Evolutionary conservation across 2,797 vertebrate species (phyloP).

Genomic region (Meriones psammophilus): DNA sequence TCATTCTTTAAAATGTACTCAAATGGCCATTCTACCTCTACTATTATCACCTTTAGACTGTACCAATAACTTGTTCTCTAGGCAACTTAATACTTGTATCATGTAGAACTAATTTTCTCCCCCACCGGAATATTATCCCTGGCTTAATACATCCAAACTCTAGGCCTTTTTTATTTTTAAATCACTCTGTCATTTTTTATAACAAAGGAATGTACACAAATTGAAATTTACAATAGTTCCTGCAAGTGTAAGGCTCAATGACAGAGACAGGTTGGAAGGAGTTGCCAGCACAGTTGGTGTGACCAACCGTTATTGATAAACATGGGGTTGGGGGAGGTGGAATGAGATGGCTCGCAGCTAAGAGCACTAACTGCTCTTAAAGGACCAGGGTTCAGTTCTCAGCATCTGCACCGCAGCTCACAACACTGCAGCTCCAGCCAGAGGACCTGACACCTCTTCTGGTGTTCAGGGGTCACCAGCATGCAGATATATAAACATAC

Average conservation of each 20-base stretch:
- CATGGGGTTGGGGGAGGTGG: neutral
- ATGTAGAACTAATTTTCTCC: neutral
- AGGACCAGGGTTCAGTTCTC: neutral
- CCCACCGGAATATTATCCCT: neutral
- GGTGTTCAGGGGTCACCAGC: neutral
- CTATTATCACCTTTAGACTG: neutral
- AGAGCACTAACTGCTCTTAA: neutral
- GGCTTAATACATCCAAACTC: neutral
- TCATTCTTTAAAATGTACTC: constrained; percentile 37
- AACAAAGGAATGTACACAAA: neutral
- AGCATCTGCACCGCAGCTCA: neutral
- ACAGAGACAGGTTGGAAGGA: neutral
- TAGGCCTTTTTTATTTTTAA: neutral
- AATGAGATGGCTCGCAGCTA: neutral
- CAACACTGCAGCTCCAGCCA: neutral
- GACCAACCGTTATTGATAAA: constrained; percentile 10
- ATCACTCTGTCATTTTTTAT: neutral
- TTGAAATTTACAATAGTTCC: neutral
- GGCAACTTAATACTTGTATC: neutral
- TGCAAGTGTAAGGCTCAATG: neutral
- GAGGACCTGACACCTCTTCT: neutral
- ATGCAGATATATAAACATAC: neutral
- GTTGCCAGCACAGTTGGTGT: neutral
- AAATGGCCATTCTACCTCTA: neutral
- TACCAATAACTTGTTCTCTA: constrained; percentile 18